These are phyloP conservation scores for Philonicus albiceps DNA, from an alignment of 2,888 invertebrate genomes.

Conservation along the genomic window DNA sequence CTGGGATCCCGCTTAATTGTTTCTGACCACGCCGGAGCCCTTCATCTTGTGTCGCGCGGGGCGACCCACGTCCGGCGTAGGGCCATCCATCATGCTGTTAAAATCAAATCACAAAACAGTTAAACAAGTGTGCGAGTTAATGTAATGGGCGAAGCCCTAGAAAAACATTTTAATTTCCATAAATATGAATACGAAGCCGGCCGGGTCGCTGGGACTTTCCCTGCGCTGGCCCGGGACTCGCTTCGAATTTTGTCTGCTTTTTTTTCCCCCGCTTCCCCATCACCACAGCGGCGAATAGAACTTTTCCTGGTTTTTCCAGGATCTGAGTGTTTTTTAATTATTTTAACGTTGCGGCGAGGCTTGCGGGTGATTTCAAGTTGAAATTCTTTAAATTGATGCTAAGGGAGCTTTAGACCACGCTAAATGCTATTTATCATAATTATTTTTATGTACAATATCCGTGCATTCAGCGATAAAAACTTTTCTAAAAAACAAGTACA, in stretches of 20 bases:
- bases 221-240: not conserved
- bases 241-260: not conserved
- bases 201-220: not conserved
- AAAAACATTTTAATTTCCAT: conserved; percentile 49
- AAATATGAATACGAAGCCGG: conserved; percentile 45
- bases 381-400: not conserved
- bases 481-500: no score
- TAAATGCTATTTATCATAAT: not conserved
- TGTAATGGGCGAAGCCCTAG: conserved; percentile 46
- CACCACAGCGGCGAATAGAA: not conserved
- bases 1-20: conserved; percentile 30
- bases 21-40: conserved; percentile 27
- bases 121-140: conserved; percentile 51
- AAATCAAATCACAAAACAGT: conserved; percentile 54
- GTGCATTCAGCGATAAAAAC: not conserved
- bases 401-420: not conserved
- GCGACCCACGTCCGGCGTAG: conserved; percentile 10
- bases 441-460: not conserved
- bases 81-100: conserved; percentile 54
- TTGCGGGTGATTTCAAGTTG: not conserved
- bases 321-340: not conserved
- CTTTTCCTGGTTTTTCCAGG: not conserved
- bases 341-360: not conserved
- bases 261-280: not conserved
- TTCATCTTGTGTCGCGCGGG: not conserved